Evolutionary conservation across 2,797 vertebrate species (phyloP).

Genomic region (Paguma larvata): DNA sequence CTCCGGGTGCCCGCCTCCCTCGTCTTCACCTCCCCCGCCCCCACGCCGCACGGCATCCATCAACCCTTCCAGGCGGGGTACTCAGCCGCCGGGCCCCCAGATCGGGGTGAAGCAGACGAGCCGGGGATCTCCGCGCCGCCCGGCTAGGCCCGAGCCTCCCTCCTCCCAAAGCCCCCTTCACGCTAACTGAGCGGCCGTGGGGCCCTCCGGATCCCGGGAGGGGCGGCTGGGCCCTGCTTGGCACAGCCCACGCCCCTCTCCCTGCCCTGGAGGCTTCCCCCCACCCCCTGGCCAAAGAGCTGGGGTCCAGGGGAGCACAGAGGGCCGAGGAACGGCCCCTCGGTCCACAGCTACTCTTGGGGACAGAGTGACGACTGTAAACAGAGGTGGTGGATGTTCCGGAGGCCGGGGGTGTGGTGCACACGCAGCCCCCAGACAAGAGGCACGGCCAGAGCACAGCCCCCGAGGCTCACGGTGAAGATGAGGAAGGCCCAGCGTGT

Average conservation of each 20-base stretch:
- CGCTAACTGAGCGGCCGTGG: too few relatives aligned
- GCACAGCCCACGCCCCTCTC: rapidly evolving
- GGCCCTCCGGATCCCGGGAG: not conserved
- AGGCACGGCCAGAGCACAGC: not conserved
- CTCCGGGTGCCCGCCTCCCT: not conserved
- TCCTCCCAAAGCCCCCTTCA: not conserved
- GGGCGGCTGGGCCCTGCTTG: too few relatives aligned
- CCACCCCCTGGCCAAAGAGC: not conserved
- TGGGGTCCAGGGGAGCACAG: not conserved
- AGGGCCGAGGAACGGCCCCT: not conserved
- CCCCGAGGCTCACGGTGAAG: not conserved
- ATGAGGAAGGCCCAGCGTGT: rapidly evolving
- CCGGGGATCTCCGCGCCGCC: too few relatives aligned
- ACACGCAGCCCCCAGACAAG: too few relatives aligned
- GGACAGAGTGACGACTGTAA: not conserved
- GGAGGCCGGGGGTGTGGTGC: rapidly evolving
- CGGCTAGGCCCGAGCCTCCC: not conserved
- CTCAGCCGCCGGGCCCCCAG: not conserved
- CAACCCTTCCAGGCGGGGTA: rapidly evolving
- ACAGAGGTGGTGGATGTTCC: rapidly evolving
- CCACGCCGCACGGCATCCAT: too few relatives aligned
- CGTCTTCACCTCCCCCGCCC: rapidly evolving
- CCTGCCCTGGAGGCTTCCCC: not conserved
- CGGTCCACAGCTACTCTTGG: not conserved
- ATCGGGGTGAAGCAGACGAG: not conserved